phyloP scores from a whole-genome alignment of 53 echinoderm and acorn worm species.

The Echinometra lucunter region DNA sequence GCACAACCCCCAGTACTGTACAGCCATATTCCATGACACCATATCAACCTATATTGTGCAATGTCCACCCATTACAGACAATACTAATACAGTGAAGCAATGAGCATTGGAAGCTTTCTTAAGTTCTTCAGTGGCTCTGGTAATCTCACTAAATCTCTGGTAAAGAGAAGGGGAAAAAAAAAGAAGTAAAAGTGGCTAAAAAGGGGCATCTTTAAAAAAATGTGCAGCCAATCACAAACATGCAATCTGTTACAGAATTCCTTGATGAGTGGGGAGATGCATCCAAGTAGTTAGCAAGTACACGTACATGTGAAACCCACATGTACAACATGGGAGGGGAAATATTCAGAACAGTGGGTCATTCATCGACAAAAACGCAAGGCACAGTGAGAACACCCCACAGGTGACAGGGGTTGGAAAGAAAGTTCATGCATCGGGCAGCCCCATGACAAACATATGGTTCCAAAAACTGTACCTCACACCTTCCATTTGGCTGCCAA shows the following conservation, averaged over 20 bases:
- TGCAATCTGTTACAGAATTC: too few species aligned
- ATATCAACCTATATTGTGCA: neutral
- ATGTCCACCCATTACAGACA: neutral
- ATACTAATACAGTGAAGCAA: too few species aligned
- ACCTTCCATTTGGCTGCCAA: conserved; percentile 32
- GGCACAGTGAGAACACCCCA: conserved; percentile 42
- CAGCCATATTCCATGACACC: neutral
- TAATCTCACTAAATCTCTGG: too few species aligned
- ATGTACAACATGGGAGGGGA: neutral
- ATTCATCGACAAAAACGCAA: neutral
- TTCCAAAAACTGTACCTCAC: conserved; percentile 47
- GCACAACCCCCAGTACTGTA: too few species aligned
- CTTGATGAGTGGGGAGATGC: neutral
- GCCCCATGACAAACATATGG: conserved; percentile 55
- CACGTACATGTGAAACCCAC: neutral
- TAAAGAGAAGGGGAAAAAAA: too few species aligned
- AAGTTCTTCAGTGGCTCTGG: too few species aligned
- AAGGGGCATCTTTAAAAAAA: too few species aligned
- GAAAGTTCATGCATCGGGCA: conserved; percentile 48
- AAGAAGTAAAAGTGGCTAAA: too few species aligned
- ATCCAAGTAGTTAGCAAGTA: neutral
- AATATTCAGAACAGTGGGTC: neutral
- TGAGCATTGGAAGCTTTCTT: too few species aligned
- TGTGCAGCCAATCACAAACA: too few species aligned
- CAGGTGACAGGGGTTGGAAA: neutral